Percentiles rank a stretch among this genome's conserved stretches.
phyloP scores from a whole-genome alignment of 2,888 invertebrate species.

The Phaedon cochleariae region DNA sequence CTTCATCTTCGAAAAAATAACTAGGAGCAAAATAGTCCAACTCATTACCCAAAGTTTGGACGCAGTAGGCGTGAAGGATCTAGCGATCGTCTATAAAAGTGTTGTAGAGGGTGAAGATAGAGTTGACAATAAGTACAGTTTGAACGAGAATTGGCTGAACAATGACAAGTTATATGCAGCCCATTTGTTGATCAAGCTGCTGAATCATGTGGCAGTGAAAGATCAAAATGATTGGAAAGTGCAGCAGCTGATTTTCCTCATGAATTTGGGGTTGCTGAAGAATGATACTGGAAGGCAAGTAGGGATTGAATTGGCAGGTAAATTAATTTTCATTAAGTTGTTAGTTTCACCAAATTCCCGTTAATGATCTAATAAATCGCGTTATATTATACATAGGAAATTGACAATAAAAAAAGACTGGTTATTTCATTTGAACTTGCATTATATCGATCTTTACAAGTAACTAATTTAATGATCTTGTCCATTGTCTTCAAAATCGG shows the following conservation, averaged over 20 bases:
- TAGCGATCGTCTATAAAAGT: conserved; percentile 70
- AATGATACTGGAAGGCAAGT: conserved; percentile 61
- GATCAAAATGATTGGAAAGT: conserved; percentile 72
- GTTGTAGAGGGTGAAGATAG: conserved; percentile 60
- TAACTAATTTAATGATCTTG: no score
- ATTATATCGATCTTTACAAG: no score
- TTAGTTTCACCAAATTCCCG: conserved; percentile 1
- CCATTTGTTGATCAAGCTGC: conserved; percentile 64
- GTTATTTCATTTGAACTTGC: no score
- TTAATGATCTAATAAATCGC: conserved; percentile 13
- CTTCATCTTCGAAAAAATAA: conserved; percentile 78
- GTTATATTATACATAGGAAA: no score
- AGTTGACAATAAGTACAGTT: conserved; percentile 59
- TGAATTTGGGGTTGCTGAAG: conserved; percentile 72
- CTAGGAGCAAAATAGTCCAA: conserved; percentile 72
- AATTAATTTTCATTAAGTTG: conserved; percentile 38
- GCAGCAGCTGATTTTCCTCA: conserved; percentile 71
- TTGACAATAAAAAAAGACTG: no score
- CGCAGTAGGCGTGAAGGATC: conserved; percentile 69
- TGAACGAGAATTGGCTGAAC: conserved; percentile 70
- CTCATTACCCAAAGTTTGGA: conserved; percentile 70
- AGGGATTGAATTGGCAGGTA: conserved; percentile 71
- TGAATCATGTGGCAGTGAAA: conserved; percentile 59
- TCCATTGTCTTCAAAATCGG: no score
- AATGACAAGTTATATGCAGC: conserved; percentile 75